Base-by-base conservation (phyloP, 2,797 vertebrate genomes). In the Ceryle rudis region DNA sequence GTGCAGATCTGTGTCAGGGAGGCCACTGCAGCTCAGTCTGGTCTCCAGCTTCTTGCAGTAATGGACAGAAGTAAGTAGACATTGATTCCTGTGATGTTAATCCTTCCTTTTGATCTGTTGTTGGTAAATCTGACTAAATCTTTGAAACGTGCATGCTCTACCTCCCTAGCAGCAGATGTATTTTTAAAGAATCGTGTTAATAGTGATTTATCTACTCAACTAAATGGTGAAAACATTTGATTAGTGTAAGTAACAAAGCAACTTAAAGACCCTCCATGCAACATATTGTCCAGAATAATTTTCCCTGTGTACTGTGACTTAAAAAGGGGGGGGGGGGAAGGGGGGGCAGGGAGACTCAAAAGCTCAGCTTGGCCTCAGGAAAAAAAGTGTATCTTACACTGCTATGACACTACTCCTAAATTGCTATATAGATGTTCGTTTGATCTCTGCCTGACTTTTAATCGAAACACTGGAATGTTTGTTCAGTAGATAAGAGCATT, bases 391-490 rank as follows among this genome's bases (percentile, higher is more conserved):
- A 80, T 90, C 67, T 84, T 78, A 44, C 20, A 49, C 6, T 83
- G 77, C 54, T 72, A 19, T 61, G 47, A 82, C 66, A 39, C 92
- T 88, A 31, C 39, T 86, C 20, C 28, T 55, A 60, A 78, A 80
- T 75, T 83, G 81, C 88, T 81, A 5, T 61, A 33, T 62, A 17
- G 23, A 9, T 33, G 46, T 31, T 58, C 58, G 81, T 92, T 95
- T 93, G 80, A 91, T 95, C 89, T 91, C 91, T 94, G 80, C 55
- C 65, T 86, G 81, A 73, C 92, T 94, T 92, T 46, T 22, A 93
- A 95, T 95, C 95, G 88, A 95, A 96, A 95, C 85, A 49, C 49
- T 92, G 86, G 86, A 96, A 94, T 96, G 72, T 94, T 96, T 95
- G 86, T 81, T 96, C 31, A 84, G 69, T 49, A 92, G 92, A 91